These are phyloP conservation scores for Arizona elegans DNA, from an alignment of 2,113 vertebrate genomes.

Conservation along the genomic window DNA sequence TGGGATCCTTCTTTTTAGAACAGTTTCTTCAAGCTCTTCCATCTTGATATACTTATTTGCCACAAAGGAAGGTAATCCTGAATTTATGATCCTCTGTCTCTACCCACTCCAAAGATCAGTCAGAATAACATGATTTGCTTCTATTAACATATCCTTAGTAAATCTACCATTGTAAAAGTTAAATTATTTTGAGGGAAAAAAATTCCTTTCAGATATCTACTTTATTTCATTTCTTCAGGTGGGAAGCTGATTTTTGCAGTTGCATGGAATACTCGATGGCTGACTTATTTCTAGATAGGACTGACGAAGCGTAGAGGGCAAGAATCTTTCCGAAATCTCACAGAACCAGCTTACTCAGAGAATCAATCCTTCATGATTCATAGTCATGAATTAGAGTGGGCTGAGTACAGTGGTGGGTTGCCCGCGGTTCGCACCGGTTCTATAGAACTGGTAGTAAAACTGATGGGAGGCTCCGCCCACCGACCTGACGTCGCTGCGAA, in stretches of 20 bases:
- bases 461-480: no score
- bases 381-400: neutral
- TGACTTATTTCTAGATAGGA: neutral
- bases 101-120: neutral
- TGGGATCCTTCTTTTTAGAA: neutral
- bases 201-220: neutral
- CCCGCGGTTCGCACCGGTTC: no score
- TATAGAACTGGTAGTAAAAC: no score
- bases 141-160: neutral
- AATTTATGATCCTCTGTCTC: neutral
- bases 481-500: no score
- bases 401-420: neutral
- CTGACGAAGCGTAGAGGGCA: rapidly evolving
- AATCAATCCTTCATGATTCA: neutral
- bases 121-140: neutral
- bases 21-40: neutral
- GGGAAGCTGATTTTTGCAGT: neutral
- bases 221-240: neutral
- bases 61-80: neutral
- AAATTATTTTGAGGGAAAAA: neutral
- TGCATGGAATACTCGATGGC: neutral
- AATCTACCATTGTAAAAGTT: neutral
- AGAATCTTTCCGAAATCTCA: neutral
- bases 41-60: neutral
- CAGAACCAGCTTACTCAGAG: neutral